Evolutionary conservation across 2,797 vertebrate genomes (phyloP).

Genomic region (Thunnus albacares): DNA sequence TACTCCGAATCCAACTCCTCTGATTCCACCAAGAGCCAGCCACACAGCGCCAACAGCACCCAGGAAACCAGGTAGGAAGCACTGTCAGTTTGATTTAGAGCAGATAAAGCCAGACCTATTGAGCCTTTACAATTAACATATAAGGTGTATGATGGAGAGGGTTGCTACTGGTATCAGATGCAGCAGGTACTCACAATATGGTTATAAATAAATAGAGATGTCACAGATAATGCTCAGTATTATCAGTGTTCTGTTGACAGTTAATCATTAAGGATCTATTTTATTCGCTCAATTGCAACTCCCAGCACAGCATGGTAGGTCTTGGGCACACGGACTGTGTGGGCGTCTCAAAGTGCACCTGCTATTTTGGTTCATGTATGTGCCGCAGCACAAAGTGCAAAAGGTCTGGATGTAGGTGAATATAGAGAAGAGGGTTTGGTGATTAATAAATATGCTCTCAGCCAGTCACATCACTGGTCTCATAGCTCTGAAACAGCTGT

Average conservation of each 20-base stretch:
- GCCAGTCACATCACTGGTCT: neutral
- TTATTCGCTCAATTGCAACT: too few species aligned
- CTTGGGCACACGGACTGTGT: too few species aligned
- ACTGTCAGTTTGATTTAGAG: neutral
- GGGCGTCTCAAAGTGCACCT: too few species aligned
- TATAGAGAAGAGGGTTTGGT: too few species aligned
- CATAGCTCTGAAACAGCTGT: neutral
- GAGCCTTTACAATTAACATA: neutral
- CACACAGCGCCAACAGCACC: conserved; percentile 96
- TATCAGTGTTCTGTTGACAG: neutral
- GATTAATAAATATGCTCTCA: neutral
- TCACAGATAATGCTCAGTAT: neutral
- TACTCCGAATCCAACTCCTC: conserved; percentile 99
- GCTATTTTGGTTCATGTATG: too few species aligned
- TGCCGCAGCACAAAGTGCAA: too few species aligned
- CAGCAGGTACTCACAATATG: neutral
- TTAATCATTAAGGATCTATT: neutral
- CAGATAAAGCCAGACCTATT: conserved; percentile 2
- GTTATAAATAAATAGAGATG: neutral
- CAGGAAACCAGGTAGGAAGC: conserved; percentile 94
- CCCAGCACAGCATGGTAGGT: too few species aligned
- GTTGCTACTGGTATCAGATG: neutral
- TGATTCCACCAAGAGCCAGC: conserved; percentile 98
- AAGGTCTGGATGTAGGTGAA: too few species aligned
- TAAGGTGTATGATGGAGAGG: neutral